phyloP scores from a whole-genome alignment of 2,888 invertebrate genomes.

The Leptinotarsa rubiginosa region DNA sequence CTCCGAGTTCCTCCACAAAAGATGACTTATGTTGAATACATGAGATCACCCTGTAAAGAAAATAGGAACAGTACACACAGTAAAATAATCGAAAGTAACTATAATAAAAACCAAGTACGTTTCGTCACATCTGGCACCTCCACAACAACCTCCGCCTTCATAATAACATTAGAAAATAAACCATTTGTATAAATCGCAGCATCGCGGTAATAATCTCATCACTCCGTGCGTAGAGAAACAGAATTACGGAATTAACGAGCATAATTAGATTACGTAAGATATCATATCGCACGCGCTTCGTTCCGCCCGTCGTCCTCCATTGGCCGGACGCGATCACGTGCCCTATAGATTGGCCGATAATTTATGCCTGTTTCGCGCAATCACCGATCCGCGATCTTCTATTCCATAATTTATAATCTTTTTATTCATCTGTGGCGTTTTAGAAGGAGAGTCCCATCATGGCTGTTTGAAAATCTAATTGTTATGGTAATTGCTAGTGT shows the following conservation, averaged over 20 bases:
- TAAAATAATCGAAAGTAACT: background rate
- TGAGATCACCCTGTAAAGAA: too few relatives aligned
- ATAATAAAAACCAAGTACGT: background rate
- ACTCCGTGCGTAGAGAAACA: constrained; percentile 15
- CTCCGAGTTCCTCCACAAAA: too few relatives aligned
- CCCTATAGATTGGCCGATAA: constrained; percentile 50
- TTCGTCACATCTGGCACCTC: background rate
- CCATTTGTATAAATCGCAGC: constrained; percentile 6
- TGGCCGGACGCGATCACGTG: constrained; percentile 46
- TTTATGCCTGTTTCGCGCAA: constrained; percentile 54
- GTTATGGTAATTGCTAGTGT: background rate
- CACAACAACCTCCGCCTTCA: background rate
- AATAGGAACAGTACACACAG: too few relatives aligned
- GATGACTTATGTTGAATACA: too few relatives aligned
- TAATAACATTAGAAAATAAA: background rate
- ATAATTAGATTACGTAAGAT: constrained; percentile 8
- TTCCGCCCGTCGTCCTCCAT: constrained; percentile 5
- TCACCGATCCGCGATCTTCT: constrained; percentile 48
- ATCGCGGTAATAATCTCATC: background rate
- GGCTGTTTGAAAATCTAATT: constrained; percentile 15
- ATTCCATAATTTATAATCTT: constrained; percentile 39
- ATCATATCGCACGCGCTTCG: constrained; percentile 2
- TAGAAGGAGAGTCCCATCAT: constrained; percentile 18
- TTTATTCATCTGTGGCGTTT: constrained; percentile 21
- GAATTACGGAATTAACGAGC: constrained; percentile 2